Base-by-base conservation (phyloP, 2,888 invertebrate species). In the Antheraea assamensis region DNA sequence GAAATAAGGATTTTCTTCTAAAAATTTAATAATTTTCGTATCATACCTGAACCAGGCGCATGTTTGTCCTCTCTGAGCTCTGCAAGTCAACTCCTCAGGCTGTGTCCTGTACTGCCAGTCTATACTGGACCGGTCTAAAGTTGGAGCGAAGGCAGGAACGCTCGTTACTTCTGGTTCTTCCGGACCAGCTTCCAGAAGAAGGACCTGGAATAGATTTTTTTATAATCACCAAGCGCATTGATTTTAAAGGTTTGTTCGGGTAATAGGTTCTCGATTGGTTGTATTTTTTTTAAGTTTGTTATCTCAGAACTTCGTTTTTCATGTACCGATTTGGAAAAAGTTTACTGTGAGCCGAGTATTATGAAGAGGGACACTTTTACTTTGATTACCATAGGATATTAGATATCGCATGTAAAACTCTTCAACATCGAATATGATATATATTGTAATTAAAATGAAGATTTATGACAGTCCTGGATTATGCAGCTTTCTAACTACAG, bases 61-160 rank as follows among this genome's bases (percentile, higher is more conserved):
- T 2, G 95, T 93, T 24, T 95, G 94, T 3, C 95, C 95, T 66
- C 93, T 90, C 79, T 95, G 94, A 0, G 96, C 95, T 71, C 95
- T 88, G 79, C 96, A 97, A 0, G 95, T 95, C 78, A 95, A 83
- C 76, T 95, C 92, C 75, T 96, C 95, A 0, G 96, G 96, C 82
- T 96, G 96, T 0, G 97, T 97, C 72, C 95, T 89, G 85, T 96
- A 97, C 79, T 93, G 93, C 97, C 97, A 97, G 84, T 97, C 97
- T 49, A 97, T 95, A 81, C 94, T 96, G 31, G 96, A 96, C 3
- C 93, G 85, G 73, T 94, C 96, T 2, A 96, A 87, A 10, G 90
- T 90, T 15, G 96, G 95, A 0, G 96, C 96, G 21, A 97, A 95
- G 0, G 96, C 94, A 10, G 97, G 97, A 0, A 97, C 96, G 66